phyloP scores from a whole-genome alignment of 2,113 vertebrate species.

The Syngnathus scovelli region DNA sequence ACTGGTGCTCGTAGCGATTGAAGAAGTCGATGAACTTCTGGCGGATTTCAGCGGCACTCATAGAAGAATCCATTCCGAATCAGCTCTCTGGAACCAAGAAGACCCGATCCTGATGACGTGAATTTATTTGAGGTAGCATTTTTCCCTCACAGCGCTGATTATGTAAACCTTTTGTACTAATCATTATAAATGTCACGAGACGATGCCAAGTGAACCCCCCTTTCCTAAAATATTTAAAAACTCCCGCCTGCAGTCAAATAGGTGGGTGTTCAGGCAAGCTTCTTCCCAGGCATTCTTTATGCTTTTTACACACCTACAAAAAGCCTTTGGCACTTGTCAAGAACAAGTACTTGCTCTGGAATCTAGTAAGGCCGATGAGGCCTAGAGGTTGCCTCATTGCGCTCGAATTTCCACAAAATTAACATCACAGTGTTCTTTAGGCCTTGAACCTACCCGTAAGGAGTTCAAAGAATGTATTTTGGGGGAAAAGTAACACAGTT shows the following conservation, averaged over 20 bases:
- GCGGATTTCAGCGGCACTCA: slow-evolving; percentile 87
- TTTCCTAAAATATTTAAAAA: neutral
- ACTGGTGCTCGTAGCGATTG: slow-evolving; percentile 78
- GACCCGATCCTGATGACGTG: neutral
- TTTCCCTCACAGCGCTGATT: neutral
- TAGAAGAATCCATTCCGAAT: slow-evolving; percentile 75
- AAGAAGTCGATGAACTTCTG: slow-evolving; percentile 94
- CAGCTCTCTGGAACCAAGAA: slow-evolving; percentile 27
- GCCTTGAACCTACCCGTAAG: neutral
- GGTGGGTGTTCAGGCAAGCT: slow-evolving; percentile 1
- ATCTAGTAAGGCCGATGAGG: slow-evolving; percentile 1
- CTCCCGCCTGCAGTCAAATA: neutral
- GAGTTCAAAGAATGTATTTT: neutral
- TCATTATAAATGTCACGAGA: neutral
- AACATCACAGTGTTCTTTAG: neutral
- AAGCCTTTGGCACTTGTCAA: neutral
- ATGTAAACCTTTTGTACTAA: neutral
- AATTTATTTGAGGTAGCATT: neutral
- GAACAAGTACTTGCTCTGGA: slow-evolving; percentile 17
- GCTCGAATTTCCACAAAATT: neutral
- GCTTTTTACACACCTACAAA: neutral
- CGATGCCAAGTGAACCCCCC: neutral
- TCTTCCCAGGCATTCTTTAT: neutral
- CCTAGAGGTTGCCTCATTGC: neutral
- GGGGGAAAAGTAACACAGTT: too few species aligned